These are phyloP conservation scores for Tetragnatha versicolor DNA, from an alignment of 1,140 invertebrate genomes.

Conservation along the genomic window DNA sequence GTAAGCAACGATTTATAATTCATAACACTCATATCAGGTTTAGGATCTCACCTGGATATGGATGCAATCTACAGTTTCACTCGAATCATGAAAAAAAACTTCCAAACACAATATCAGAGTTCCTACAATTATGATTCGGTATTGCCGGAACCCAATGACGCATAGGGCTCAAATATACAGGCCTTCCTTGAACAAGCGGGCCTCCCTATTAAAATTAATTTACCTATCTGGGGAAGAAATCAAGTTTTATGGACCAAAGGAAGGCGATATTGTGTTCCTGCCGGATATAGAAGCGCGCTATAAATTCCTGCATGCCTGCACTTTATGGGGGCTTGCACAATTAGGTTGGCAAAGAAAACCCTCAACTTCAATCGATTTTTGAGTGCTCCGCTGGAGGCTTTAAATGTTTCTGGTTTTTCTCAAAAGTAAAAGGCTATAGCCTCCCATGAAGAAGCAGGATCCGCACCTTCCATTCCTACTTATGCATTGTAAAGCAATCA, in stretches of 20 bases:
- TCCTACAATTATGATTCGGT: not conserved
- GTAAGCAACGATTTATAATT: no score
- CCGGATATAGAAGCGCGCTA: constrained; percentile 26
- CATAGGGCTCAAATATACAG: not conserved
- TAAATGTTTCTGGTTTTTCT: constrained; percentile 45
- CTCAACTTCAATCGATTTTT: constrained; percentile 33
- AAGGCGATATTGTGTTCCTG: constrained; percentile 40
- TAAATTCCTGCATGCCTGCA: constrained; percentile 50
- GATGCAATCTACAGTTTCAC: no score
- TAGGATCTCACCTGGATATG: no score
- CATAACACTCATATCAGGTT: no score
- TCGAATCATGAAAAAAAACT: no score
- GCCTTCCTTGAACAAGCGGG: constrained; percentile 2
- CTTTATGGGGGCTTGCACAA: constrained; percentile 40
- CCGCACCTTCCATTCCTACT: no score
- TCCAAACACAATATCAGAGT: no score
- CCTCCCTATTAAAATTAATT: constrained; percentile 49
- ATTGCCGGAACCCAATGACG: constrained; percentile 4
- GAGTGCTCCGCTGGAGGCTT: constrained; percentile 10
- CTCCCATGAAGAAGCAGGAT: not conserved
- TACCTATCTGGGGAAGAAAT: constrained; percentile 46
- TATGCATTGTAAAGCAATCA: no score
- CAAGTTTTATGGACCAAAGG: constrained; percentile 36
- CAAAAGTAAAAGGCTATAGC: constrained; percentile 17
- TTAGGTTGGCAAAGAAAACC: constrained; percentile 42